phyloP scores from a whole-genome alignment of 2,797 vertebrate species.

The Buphagus erythrorhynchus region DNA sequence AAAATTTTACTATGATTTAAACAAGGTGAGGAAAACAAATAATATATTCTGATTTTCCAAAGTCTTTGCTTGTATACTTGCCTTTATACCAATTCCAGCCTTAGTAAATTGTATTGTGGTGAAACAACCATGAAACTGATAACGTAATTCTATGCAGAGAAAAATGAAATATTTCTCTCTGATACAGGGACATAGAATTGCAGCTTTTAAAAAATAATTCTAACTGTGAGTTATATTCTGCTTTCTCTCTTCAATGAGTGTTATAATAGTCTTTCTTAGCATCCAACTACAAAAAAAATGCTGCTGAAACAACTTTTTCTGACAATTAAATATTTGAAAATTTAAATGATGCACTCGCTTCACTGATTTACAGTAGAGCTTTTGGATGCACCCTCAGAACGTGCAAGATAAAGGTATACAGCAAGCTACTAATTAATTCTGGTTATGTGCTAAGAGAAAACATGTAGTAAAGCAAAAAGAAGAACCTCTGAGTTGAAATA shows the following conservation, averaged over 20 bases:
- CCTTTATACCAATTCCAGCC: neutral
- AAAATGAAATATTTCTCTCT: neutral
- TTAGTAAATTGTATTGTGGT: neutral
- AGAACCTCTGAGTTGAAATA: neutral
- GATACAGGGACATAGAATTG: neutral
- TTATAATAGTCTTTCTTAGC: neutral
- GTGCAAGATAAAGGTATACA: neutral
- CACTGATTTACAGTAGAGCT: neutral
- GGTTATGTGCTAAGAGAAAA: neutral
- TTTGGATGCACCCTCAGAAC: neutral
- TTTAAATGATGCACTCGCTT: neutral
- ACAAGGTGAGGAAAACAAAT: neutral
- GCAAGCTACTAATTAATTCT: neutral
- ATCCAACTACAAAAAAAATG: neutral
- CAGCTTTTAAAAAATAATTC: neutral
- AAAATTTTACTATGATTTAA: neutral
- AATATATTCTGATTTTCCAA: neutral
- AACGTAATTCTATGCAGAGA: neutral
- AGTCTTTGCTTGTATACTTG: neutral
- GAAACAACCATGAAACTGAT: neutral
- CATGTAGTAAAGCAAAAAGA: neutral
- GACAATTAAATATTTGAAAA: neutral
- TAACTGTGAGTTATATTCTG: neutral
- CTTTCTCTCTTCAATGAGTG: neutral
- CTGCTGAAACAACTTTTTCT: neutral